Evolutionary conservation across 2,797 vertebrate genomes (phyloP).

Genomic region (Peromyscus melanophrys): DNA sequence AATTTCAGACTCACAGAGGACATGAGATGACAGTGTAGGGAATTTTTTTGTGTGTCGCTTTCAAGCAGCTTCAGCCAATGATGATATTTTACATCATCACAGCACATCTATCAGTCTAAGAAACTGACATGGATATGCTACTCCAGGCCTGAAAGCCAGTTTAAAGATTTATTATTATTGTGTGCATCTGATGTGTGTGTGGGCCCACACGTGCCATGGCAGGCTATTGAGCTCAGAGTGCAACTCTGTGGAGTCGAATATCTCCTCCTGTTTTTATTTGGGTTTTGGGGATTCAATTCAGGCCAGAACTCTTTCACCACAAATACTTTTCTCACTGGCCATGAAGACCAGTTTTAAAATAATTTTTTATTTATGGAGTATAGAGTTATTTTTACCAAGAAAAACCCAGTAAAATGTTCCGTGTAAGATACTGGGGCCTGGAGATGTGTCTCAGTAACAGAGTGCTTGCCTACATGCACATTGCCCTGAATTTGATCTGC

Average conservation of each 20-base stretch:
- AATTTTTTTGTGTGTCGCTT: background rate
- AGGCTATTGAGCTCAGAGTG: background rate
- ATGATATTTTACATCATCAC: background rate
- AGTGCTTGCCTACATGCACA: background rate
- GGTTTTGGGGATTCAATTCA: background rate
- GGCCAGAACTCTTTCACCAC: background rate
- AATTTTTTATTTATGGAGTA: constrained; percentile 61
- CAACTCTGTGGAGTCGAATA: background rate
- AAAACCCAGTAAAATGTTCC: background rate
- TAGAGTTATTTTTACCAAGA: constrained; percentile 22
- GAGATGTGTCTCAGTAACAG: background rate
- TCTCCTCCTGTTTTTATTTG: background rate
- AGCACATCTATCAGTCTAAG: background rate
- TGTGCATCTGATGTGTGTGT: background rate
- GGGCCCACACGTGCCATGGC: background rate
- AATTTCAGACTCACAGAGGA: constrained; percentile 53
- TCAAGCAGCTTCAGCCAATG: background rate
- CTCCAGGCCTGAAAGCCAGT: background rate
- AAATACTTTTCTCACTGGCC: background rate
- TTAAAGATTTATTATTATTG: background rate
- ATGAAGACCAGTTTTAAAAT: background rate
- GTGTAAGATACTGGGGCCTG: background rate
- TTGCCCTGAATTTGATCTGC: background rate
- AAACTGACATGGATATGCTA: background rate
- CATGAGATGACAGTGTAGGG: background rate